Evolutionary conservation across 2,113 vertebrate genomes (phyloP), one percentile per base, ranked within the genome.

Genomic region (Lipophrys pholis): DNA sequence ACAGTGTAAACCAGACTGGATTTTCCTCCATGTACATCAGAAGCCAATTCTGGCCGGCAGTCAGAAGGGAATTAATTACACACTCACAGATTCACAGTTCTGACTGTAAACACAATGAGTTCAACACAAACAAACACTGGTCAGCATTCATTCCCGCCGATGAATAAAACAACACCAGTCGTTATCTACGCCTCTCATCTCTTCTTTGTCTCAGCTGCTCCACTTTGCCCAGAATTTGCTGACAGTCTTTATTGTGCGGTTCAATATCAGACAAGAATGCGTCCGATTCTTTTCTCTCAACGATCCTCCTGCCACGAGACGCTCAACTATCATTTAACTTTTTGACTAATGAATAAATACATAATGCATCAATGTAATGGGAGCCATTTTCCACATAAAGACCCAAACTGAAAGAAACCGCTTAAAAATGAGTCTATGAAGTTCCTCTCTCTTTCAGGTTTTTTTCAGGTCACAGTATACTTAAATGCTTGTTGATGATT

Each of bases 141-240:
- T 93, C 91, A 90, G 87, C 83, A 85, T 87, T 73, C 50, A 72
- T 55, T 71, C 53, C 45, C 14, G n/a, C 59, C 36, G 66, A 84
- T 79, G 85, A 89, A 89, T 91, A 88, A 88, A 87, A 84, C 76
- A 89, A 79, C 75, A 78, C 67, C 70, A 63, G 52, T 70, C 63
- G 80, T 90, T 87, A 89, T 87, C 84, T 80, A 15, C 36, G 52
- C 45, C 75, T 77, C 71, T 82, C 77, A 85, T 87, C 83, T 85
- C 78, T 69, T 50, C 60, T 77, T 85, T 78, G 77, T 89, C 74
- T 79, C 64, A 46, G 60, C 61, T 76, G 82, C 69, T 82, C 63
- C 78, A 80, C 84, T 89, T 86, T 69, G 50, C 56, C 60, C 48
- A 59, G 46, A 89, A 90, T 82, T 61, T 76, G 87, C 87, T 91